Base-by-base conservation (phyloP, 2,888 invertebrate species). In the Nomada lathburiana region DNA sequence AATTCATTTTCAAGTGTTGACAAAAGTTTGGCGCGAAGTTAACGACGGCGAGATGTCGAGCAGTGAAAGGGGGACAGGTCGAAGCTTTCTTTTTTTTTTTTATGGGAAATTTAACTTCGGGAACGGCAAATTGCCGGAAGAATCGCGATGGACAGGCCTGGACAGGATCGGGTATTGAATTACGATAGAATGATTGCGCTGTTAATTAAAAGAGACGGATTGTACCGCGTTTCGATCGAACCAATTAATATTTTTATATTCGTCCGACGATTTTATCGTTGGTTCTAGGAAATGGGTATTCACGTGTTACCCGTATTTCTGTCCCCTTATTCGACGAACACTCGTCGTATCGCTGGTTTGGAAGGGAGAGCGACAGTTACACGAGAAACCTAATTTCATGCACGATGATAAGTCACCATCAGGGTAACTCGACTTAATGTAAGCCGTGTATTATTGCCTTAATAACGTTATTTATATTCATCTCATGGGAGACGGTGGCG, bases 161-260 rank as follows among this genome's bases (percentile, higher is more conserved):
- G 29, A n/a, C 18, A 7, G 77, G 83, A 82, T 83, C 76, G 76
- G 68, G 78, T 88, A 87, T 88, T 86, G 85, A 84, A 88, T 88
- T 88, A 88, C 88, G 82, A 88, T 85, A 74, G 82, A 88, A 88
- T 88, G 88, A 88, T 88, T 88, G 86, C 88, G 67, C 81, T 82
- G 75, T 86, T 88, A 88, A 87, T 88, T 86, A 87, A 88, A 86
- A 80, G 76, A 64, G 74, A 79, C 63, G 55, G 57, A 64, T 59
- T 69, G 60, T 50, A 42, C 69, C 69, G 69, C 64, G 80, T 88
- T 83, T 80, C 79, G 64, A 60, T 67, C 82, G 82, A 81, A 76
- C 74, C 75, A 84, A 85, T 86, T 88, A 87, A 86, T 83, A 83
- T 47, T 64, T 55, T 74, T 76, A 75, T 87, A 88, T 83, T 78